These are phyloP conservation scores for Drosophila yooni DNA, from an alignment of 2,888 invertebrate species.

Conservation along the genomic window DNA sequence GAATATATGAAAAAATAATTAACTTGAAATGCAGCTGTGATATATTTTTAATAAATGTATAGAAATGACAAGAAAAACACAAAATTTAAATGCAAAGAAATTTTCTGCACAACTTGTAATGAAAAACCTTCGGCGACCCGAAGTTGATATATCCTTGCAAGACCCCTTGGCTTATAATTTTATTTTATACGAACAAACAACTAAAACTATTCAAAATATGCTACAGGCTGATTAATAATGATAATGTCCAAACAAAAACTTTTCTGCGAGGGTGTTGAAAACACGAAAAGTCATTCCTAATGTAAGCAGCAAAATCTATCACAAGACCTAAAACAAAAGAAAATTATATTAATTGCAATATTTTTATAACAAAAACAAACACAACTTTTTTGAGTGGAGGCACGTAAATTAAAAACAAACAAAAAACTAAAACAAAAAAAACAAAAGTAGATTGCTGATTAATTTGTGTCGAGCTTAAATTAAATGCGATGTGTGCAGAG, in stretches of 20 bases:
- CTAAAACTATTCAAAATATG: not conserved
- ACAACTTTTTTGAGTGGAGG: conserved; percentile 51
- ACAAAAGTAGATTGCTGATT: conserved; percentile 47
- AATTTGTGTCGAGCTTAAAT: conserved; percentile 61
- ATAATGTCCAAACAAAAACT: not conserved
- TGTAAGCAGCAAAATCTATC: conserved; percentile 54
- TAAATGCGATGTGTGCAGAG: conserved; percentile 24
- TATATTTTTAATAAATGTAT: conserved; percentile 69
- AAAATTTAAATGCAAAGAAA: conserved; percentile 36
- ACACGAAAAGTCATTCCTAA: conserved; percentile 42
- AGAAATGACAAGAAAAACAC: conserved; percentile 46
- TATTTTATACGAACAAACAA: not conserved
- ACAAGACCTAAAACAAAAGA: conserved; percentile 31
- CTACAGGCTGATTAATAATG: not conserved
- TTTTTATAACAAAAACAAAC: conserved; percentile 56
- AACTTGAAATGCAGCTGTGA: conserved; percentile 77
- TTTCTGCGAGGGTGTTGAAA: conserved; percentile 21
- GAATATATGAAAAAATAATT: conserved; percentile 42
- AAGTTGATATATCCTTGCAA: conserved; percentile 37
- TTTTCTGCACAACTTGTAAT: conserved; percentile 35
- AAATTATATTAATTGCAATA: conserved; percentile 51
- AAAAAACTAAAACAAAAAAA: not conserved
- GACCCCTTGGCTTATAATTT: not conserved
- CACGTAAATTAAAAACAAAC: conserved; percentile 25
- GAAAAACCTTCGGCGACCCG: conserved; percentile 38